Evolutionary conservation across 2,113 vertebrate genomes (phyloP).

Genomic region (Xyrauchen texanus): DNA sequence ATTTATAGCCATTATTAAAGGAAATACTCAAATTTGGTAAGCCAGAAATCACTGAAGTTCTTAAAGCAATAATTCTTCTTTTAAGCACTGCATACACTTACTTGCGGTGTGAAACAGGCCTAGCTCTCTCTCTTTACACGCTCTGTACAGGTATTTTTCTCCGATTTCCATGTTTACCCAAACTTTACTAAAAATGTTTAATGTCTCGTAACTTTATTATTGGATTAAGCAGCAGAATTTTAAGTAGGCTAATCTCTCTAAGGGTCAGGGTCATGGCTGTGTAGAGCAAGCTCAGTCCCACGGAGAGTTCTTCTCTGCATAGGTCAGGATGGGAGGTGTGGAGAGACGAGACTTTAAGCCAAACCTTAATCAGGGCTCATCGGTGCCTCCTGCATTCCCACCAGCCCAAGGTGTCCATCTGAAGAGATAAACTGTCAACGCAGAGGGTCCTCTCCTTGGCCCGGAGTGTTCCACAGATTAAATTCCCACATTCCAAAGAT

Average conservation of each 20-base stretch:
- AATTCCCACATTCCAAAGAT: constrained; percentile 72
- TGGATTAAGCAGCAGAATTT: not conserved
- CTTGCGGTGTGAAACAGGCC: no score
- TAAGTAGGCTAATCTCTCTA: not conserved
- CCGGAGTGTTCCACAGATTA: constrained; percentile 41
- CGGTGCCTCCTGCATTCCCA: constrained; percentile 49
- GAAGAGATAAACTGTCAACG: constrained; percentile 60
- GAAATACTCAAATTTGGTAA: no score
- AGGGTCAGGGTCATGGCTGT: not conserved
- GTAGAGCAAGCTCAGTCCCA: constrained; percentile 29
- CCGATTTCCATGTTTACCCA: not conserved
- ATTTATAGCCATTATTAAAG: no score
- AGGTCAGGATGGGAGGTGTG: constrained; percentile 32
- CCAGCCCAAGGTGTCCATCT: constrained; percentile 58
- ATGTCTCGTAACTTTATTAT: constrained; percentile 5
- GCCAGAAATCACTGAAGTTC: no score
- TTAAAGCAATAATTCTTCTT: no score
- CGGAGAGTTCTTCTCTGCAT: constrained; percentile 14
- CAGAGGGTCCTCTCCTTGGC: constrained; percentile 46
- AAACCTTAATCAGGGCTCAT: constrained; percentile 43
- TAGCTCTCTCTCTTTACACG: no score
- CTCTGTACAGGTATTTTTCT: not conserved
- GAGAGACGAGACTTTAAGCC: constrained; percentile 48
- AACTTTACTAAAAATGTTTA: not conserved
- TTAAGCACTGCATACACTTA: no score